Base-by-base conservation (phyloP, 2,113 vertebrate species). In the Tretioscincus oriximinensis region DNA sequence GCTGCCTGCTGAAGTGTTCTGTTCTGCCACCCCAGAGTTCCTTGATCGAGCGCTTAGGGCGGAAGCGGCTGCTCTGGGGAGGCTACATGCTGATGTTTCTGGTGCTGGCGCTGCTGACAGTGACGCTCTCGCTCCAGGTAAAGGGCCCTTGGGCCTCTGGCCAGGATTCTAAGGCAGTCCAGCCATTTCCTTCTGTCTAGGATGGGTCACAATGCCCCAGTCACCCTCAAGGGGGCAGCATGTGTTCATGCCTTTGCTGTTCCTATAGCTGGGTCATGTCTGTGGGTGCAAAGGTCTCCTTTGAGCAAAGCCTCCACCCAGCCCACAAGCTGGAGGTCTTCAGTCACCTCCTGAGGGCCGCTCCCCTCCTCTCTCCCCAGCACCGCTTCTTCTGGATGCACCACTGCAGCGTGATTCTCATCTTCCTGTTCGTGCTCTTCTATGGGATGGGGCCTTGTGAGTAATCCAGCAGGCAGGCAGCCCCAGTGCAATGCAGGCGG, bases 401-500 rank as follows among this genome's bases (percentile, higher is more conserved):
- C 1, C 96, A 97, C 88, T 95, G 95, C 94, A 97, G 96, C 78
- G 94, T 97, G 85, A 68, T 87, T 66, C 88, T 97, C 58, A 91
- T 97, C 90, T 98, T 97, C 82, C 28, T 92, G 1, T 97, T 94
- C 0, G 95, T 97, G 80, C 80, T 94, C 84, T 94, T 92, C 86
- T 97, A 94, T 76, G 92, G 95, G 69, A 89, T 79, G 80, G 96
- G 97, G 81, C 96, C 96, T 31, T 94, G 96, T 97, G 80, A 58
- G 89, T 92, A 90, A 29, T 35, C 67, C 22, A 0, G 1, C 18
- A 35, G 22, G n/a, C 20, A 47, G n/a, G 64, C 64, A 28, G 64
- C 63, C 63, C 63, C 7, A 51, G 51, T 14, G 51, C 51, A 9
- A 12, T 12, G n/a, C 14, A 66, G 10, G n/a, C 5, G n/a, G 65